Evolutionary conservation across 2,888 invertebrate genomes (phyloP).

Genomic region (Clistopyga incitator): DNA sequence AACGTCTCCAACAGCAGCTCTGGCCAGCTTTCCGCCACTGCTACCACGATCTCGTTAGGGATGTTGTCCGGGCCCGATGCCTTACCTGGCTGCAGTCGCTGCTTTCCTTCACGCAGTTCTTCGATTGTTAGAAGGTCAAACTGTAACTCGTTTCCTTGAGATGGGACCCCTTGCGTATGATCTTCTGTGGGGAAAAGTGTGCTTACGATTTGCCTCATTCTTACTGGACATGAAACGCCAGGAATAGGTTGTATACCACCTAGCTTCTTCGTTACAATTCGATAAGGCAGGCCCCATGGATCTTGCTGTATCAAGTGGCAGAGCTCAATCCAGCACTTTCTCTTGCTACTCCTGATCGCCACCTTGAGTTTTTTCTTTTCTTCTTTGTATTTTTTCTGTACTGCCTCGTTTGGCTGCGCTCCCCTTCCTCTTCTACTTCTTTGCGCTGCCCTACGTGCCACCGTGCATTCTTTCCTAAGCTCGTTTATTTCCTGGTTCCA

Average conservation of each 20-base stretch:
- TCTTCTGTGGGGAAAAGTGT: too few species aligned
- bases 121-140: too few species aligned
- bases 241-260: constrained; percentile 23
- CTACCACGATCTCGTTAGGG: too few species aligned
- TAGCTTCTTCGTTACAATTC: constrained; percentile 21
- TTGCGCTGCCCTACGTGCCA: constrained; percentile 14
- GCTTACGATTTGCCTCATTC: constrained; percentile 1
- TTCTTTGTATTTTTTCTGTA: neutral
- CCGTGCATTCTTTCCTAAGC: constrained; percentile 9
- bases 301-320: constrained; percentile 38
- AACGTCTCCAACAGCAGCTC: too few species aligned
- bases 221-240: constrained; percentile 25
- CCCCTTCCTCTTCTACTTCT: constrained; percentile 5
- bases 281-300: constrained; percentile 55
- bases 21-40: too few species aligned
- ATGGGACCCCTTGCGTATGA: too few species aligned
- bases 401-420: neutral
- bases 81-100: too few species aligned
- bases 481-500: constrained; percentile 2
- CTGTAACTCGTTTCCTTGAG: too few species aligned
- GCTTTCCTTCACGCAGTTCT: too few species aligned
- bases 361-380: constrained; percentile 33
- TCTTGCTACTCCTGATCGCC: constrained; percentile 50
- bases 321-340: constrained; percentile 39
- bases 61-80: too few species aligned